Evolutionary conservation across 53 echinoderm and acorn worm genomes (phyloP), one percentile per base, ranked within the genome.

Genomic region (Crossaster papposus): DNA sequence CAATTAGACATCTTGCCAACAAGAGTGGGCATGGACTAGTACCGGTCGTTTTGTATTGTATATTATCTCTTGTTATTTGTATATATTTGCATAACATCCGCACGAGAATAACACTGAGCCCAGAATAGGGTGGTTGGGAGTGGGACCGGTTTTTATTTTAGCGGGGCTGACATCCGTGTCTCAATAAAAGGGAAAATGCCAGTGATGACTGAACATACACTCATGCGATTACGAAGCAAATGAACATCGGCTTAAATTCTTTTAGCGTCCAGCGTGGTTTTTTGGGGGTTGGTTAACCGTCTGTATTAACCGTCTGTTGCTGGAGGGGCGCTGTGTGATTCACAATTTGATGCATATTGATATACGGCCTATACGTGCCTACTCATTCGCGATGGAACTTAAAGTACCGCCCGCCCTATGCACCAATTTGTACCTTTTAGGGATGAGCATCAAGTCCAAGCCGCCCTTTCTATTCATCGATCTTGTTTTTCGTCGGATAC

Each of bases 321-420:
- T 20, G 12, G 58, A 58, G 17, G 58, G 58, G 14, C 2, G 58
- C 12, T 7, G 8, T 15, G 36, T 17, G 75, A 32, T 33, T 36
- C 75, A 22, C 75, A 74, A 26, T 18, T 28, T 44, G 4, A 74
- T 74, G 32, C 75, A 74, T 74, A 74, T 74, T 74, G 31, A 74
- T 70, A 50, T 51, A 28, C 44, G 26, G 11, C 32, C n/a, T n/a
- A n/a, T 22, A 37, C 85, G 73, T 85, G 85, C 23, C 85, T 53
- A 12, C 12, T 54, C 85, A 85, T 85, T 13, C 73, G 30, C 32
- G 33, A 85, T 72, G 31, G 72, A 73, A 73, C 85, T 85, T 85
- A 68, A n/a, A n/a, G 32, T 17, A 28, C 1, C 23, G 15, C 75
- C 75, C 4, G 34, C 15, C 36, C 33, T 28, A 35, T 3, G 15